Evolutionary conservation across 2,797 vertebrate genomes (phyloP), one percentile per base, ranked within the genome.

Genomic region (Bryconaethiops microstoma): DNA sequence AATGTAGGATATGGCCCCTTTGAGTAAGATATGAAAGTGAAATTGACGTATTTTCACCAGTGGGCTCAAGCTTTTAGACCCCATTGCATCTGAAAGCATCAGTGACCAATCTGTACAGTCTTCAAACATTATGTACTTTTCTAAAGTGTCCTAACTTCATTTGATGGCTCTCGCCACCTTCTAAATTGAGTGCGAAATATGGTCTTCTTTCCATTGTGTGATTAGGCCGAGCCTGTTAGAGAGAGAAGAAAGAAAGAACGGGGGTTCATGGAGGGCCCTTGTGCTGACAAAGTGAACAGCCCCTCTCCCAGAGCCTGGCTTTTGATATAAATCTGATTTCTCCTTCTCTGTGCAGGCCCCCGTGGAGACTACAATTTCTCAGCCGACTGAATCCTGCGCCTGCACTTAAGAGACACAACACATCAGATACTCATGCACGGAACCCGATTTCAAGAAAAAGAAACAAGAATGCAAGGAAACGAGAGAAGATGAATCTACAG

Each of bases 361-460:
- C 60, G 35, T 65, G 70, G 70, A 69, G 71, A 45, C 78, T 55
- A 55, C 78, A 45, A 65, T 65, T 73, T 79, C 70, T 79, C 39
- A 64, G 29, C 75, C 80, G 83, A 57, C 85, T 89, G 89, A 85
- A 55, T 90, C 86, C 50, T 29, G 7, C 68, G 42, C 19, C 59
- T 60, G 72, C 78, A 76, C 74, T 62, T 76, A 72, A 45, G 67
- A 73, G 39, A 72, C 48, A 62, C 69, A 67, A 29, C 25, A 77
- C 25, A 63, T 45, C 50, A 55, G 42, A 73, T 21, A 39, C 72
- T 81, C n/a, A 5, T 25, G 17, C 5, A 55, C 16, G 21, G 23
- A 55, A 17, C 25, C 21, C 13, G 17, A 68, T 23, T 9, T 52
- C 4, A 29, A 39, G 1, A 14, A 55, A 57, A 17, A 69, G 19